These are phyloP conservation scores for Neelides folsomi DNA, from an alignment of 2,888 invertebrate species.

Conservation along the genomic window DNA sequence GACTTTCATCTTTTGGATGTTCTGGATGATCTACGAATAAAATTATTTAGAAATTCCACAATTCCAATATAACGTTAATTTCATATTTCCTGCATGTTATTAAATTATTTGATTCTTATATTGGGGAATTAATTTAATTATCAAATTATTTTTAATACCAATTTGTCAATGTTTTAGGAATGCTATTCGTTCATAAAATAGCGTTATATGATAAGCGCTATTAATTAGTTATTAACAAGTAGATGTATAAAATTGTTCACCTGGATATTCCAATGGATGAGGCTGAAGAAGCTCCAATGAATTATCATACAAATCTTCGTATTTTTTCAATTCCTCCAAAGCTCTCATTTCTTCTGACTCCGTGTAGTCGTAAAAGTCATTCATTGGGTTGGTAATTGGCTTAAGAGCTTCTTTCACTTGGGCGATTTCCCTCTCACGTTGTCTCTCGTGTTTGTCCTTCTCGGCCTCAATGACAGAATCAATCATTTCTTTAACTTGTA, in stretches of 20 bases:
- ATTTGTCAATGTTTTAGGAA: too few relatives aligned
- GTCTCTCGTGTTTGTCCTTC: slow-evolving; percentile 5
- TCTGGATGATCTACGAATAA: slow-evolving; percentile 9
- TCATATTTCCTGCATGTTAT: too few relatives aligned
- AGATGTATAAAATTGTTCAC: too few relatives aligned
- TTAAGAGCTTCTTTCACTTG: not conserved
- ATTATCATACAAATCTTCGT: slow-evolving; percentile 19
- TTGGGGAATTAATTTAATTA: too few relatives aligned
- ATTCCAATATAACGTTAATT: too few relatives aligned
- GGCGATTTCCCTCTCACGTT: not conserved
- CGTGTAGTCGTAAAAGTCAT: slow-evolving; percentile 9
- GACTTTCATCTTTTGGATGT: slow-evolving; percentile 5
- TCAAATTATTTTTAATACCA: too few relatives aligned
- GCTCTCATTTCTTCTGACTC: slow-evolving; percentile 3
- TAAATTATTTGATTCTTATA: too few relatives aligned
- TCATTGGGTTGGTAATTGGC: slow-evolving; percentile 1
- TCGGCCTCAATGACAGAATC: not conserved
- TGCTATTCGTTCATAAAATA: too few relatives aligned
- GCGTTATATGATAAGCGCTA: too few relatives aligned
- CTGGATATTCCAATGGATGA: slow-evolving; percentile 28
- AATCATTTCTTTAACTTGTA: slow-evolving; percentile 3
- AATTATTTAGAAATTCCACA: not conserved
- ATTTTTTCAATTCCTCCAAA: slow-evolving; percentile 25
- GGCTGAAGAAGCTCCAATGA: slow-evolving; percentile 25
- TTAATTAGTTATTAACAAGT: too few relatives aligned